These are phyloP conservation scores for Umimayanthus kanabou DNA, from an alignment of 92 coral and sea anemone species.

Conservation along the genomic window DNA sequence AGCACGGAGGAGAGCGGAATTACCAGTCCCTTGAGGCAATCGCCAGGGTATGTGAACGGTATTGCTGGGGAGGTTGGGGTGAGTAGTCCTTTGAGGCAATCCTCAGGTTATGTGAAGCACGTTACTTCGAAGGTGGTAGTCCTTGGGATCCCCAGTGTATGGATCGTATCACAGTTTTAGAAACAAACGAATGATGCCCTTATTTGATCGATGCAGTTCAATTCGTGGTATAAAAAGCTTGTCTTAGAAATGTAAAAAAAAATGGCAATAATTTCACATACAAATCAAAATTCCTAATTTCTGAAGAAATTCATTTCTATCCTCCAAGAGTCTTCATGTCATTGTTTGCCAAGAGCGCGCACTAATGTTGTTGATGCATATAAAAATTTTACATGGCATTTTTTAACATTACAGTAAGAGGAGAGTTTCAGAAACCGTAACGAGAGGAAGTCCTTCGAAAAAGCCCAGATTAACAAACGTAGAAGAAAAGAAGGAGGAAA, in stretches of 20 bases:
- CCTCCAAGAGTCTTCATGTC: no score
- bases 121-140: background rate
- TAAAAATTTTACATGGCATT: background rate
- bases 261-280: background rate
- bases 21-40: conserved; percentile 19
- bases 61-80: conserved; percentile 59
- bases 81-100: conserved; percentile 6
- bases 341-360: background rate
- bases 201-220: no score
- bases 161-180: no score
- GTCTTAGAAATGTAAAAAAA: no score
- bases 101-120: background rate
- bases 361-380: background rate
- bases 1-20: conserved; percentile 66
- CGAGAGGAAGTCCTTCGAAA: conserved; percentile 12
- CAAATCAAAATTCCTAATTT: background rate
- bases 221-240: no score
- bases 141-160: no score
- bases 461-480: conserved; percentile 19
- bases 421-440: background rate
- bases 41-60: background rate
- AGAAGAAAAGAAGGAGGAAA: background rate
- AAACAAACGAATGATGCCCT: no score
- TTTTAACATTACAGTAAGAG: conserved; percentile 16
- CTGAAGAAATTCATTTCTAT: background rate